A percentile compares a stretch with the other conserved stretches of the same genome.
These are phyloP conservation scores for human DNA, from an alignment of 2,113 vertebrate species.

Conservation along the genomic window DNA sequence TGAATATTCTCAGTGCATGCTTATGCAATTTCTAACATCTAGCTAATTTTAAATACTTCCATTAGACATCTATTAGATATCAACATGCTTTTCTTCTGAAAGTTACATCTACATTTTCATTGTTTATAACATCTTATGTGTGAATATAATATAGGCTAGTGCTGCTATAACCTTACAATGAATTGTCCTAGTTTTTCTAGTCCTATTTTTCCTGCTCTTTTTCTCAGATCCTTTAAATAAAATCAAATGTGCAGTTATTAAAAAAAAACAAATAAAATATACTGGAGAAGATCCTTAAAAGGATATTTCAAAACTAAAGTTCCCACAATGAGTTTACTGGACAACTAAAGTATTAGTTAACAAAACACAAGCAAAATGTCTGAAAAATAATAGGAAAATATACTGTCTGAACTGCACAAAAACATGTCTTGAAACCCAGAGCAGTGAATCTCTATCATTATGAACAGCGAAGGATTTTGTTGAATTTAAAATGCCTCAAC, in stretches of 20 bases:
- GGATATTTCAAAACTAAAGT: background rate
- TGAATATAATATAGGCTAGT: background rate
- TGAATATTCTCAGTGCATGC: constrained; percentile 14
- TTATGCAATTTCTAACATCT: constrained; percentile 9
- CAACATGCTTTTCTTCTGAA: background rate
- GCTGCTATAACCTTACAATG: background rate
- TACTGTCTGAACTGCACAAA: background rate
- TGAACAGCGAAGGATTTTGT: background rate
- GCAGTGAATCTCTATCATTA: background rate
- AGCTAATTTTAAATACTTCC: constrained; percentile 22
- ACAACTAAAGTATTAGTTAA: background rate
- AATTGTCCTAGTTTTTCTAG: background rate
- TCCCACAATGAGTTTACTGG: background rate
- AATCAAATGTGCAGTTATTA: background rate
- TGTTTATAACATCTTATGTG: background rate
- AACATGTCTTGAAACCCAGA: background rate
- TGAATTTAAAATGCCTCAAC: background rate
- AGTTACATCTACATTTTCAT: background rate
- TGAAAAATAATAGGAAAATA: background rate
- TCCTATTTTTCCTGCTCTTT: accelerated
- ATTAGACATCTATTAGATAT: background rate
- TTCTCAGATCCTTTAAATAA: background rate
- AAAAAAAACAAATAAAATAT: background rate
- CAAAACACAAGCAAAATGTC: background rate
- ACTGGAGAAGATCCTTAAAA: background rate